Percentiles rank a stretch among this genome's conserved stretches.
These are phyloP conservation scores for Nothocercus julius DNA, from an alignment of 2,113 vertebrate genomes.

Conservation along the genomic window DNA sequence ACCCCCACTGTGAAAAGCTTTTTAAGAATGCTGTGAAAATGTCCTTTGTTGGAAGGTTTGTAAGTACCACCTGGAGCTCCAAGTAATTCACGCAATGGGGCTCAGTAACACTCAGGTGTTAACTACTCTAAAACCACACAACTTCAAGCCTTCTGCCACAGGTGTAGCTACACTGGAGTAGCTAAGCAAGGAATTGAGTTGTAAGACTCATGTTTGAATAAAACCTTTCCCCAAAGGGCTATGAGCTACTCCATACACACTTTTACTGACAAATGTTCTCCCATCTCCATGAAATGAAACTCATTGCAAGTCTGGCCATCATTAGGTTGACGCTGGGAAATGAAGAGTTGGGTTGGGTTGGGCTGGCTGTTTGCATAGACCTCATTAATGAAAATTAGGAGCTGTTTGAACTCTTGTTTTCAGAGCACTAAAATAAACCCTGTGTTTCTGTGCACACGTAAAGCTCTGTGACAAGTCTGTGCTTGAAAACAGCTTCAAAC, in stretches of 20 bases:
- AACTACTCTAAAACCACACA: not conserved
- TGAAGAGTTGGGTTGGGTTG: not conserved
- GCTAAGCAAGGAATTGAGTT: not conserved
- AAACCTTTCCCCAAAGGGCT: not conserved
- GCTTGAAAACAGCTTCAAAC: constrained; percentile 25
- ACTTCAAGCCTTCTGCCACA: not conserved
- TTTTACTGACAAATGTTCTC: not conserved
- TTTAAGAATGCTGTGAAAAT: not conserved
- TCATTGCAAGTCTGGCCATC: not conserved
- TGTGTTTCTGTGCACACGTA: not conserved
- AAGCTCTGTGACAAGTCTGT: constrained; percentile 1
- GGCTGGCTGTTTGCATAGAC: not conserved
- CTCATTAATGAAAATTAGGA: not conserved
- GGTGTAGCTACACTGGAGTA: accelerated
- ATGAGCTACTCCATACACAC: not conserved
- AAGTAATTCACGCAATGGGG: not conserved
- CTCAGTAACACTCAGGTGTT: not conserved
- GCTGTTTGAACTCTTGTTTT: not conserved
- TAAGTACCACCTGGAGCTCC: not conserved
- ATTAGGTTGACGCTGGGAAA: not conserved
- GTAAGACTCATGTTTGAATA: not conserved
- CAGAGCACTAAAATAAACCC: not conserved
- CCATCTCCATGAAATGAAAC: not conserved
- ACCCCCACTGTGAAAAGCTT: not conserved
- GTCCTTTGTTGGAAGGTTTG: not conserved